Evolutionary conservation across 2,113 vertebrate genomes (phyloP).

Genomic region (Pelmatolapia mariae): DNA sequence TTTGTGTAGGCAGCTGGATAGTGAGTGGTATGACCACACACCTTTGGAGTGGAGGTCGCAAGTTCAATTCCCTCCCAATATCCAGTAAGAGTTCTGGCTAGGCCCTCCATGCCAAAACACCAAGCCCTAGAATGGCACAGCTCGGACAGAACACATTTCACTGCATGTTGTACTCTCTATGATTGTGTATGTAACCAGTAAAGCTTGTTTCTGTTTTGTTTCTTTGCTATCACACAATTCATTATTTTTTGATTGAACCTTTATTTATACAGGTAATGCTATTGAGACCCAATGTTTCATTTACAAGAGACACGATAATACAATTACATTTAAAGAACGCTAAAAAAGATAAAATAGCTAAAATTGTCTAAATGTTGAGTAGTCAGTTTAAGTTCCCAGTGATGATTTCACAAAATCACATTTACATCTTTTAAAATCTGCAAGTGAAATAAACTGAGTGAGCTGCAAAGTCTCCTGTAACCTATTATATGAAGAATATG

Average conservation of each 20-base stretch:
- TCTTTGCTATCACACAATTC: neutral
- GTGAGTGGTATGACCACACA: neutral
- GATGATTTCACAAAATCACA: neutral
- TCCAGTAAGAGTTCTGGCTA: neutral
- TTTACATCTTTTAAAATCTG: neutral
- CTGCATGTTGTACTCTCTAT: fast-evolving
- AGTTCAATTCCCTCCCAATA: fast-evolving
- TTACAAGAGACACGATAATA: neutral
- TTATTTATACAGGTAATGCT: neutral
- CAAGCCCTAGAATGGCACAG: fast-evolving
- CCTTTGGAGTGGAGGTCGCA: fast-evolving
- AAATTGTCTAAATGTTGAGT: neutral
- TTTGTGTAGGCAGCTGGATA: neutral
- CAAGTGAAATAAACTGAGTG: neutral
- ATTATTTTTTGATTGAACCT: neutral
- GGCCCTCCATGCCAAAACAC: neutral
- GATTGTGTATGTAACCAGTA: neutral
- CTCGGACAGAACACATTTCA: neutral
- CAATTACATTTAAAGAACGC: fast-evolving
- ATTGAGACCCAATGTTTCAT: neutral
- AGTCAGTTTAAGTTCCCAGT: neutral
- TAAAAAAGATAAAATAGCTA: neutral
- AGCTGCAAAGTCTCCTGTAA: neutral
- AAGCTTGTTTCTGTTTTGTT: neutral
- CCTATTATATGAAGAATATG: fast-evolving